Conservation (phyloP, 2,113 vertebrate genomes). For the Daboia siamensis region DNA sequence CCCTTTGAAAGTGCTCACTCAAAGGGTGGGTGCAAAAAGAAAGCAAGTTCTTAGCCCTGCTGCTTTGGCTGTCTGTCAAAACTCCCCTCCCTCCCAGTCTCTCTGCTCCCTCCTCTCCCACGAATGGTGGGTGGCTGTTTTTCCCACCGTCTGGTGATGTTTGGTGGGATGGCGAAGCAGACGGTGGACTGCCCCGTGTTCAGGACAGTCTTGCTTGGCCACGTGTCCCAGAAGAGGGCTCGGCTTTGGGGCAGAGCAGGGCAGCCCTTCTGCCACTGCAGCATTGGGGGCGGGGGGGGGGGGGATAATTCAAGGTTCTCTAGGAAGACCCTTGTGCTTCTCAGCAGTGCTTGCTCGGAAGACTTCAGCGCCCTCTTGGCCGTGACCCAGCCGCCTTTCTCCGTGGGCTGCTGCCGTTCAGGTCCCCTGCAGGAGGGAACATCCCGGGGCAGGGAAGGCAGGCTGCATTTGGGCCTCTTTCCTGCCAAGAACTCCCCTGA, state of each 20-base stretch:
- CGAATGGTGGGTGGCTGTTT: not conserved
- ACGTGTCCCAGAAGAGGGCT: not conserved
- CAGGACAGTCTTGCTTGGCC: not conserved
- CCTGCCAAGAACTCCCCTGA: not conserved
- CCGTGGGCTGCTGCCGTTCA: accelerated
- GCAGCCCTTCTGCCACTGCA: not conserved
- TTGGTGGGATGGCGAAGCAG: not conserved
- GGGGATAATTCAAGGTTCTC: not conserved
- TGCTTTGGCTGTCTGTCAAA: not conserved
- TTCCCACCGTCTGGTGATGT: not conserved
- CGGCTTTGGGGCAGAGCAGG: not conserved
- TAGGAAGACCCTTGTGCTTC: not conserved
- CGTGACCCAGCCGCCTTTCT: not conserved
- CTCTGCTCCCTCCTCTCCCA: not conserved
- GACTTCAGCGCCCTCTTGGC: not conserved
- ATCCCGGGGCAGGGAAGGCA: not conserved
- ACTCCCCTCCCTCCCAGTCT: not conserved
- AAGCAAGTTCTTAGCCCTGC: not conserved
- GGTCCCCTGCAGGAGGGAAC: not conserved
- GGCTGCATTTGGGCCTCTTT: not conserved
- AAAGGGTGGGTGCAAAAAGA: not conserved
- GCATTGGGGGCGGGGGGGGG: not conserved
- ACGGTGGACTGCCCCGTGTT: not conserved
- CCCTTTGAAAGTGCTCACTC: too few relatives aligned
- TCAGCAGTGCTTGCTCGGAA: not conserved